Base-by-base conservation (phyloP, 2,113 vertebrate species). In the Calidris pygmaea region DNA sequence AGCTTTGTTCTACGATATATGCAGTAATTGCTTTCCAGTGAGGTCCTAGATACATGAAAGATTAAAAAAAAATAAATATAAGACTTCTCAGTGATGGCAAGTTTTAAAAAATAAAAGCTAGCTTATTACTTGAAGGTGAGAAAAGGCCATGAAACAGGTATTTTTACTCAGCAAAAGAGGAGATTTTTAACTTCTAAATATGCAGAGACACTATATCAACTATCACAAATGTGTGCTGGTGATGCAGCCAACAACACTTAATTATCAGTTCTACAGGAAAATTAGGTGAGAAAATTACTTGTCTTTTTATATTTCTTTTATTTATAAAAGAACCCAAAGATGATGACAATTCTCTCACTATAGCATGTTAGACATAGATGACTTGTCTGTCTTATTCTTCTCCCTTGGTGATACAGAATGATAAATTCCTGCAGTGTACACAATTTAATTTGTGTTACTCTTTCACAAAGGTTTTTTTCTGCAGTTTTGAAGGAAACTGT, bases 241-340 rank as follows among this genome's bases (percentile, higher is more conserved):
- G 97, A 97, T 97, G 96, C 97, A 98, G 92, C 85, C 97, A 97
- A 96, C 98, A 98, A 97, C 98, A 98, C 98, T 98, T 98, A 98
- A 98, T 98, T 98, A 98, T 98, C 98, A 98, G 98, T 97, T 98
- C 98, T 97, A 97, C 97, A 98, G 97, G 97, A 97, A 98, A 98
- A 98, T 98, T 98, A 98, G 98, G 98, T 98, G 98, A 98, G 98
- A 98, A 98, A 98, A 98, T 98, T 98, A 97, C 98, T 98, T 98
- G 97, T 97, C 98, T 98, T 98, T 98, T 98, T 98, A 97, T 98
- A 98, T 98, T 98, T 98, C 97, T 98, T 98, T 98, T 98, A 97
- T 98, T 98, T 98, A 97, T 97, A 97, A 98, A 98, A 96, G 90
- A 97, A 97, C 77, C 74, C 94, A 95, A 96, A 96, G 95, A 97